phyloP scores from a whole-genome alignment of 2,888 invertebrate genomes.

The Mesodorylaimus sp. region DNA sequence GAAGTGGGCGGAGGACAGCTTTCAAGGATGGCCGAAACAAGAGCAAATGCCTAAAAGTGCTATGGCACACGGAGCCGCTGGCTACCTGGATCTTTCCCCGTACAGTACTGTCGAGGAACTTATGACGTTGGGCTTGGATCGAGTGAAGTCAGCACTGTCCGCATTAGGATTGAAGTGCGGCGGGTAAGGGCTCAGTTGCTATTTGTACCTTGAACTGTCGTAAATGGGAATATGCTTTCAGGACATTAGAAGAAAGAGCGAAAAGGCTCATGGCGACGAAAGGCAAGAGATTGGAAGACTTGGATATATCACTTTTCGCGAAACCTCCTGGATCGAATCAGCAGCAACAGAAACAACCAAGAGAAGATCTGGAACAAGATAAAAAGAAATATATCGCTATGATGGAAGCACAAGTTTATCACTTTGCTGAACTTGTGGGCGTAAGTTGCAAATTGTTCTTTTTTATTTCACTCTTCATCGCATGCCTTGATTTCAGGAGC shows the following conservation, averaged over 20 bases:
- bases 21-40: conserved; percentile 70
- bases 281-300: conserved; percentile 58
- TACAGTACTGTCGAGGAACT: conserved; percentile 93
- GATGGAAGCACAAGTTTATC: conserved; percentile 72
- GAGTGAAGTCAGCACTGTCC: conserved; percentile 87
- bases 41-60: conserved; percentile 36
- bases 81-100: conserved; percentile 91
- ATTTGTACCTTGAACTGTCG: conserved; percentile 6
- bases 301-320: conserved; percentile 75
- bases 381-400: conserved; percentile 68
- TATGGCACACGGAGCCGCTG: conserved; percentile 75
- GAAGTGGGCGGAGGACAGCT: conserved; percentile 70
- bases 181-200: too few species aligned
- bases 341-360: conserved; percentile 11
- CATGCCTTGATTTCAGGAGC: conserved; percentile 37
- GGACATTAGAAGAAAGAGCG: conserved; percentile 84
- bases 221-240: too few species aligned
- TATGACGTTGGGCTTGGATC: conserved; percentile 83
- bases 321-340: conserved; percentile 38
- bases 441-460: conserved; percentile 13
- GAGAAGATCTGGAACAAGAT: conserved; percentile 35
- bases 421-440: conserved; percentile 61
- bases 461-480: conserved; percentile 4
- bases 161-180: conserved; percentile 93
- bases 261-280: conserved; percentile 87